These are phyloP conservation scores for Elachura formosa DNA, from an alignment of 2,113 vertebrate genomes.

Conservation along the genomic window DNA sequence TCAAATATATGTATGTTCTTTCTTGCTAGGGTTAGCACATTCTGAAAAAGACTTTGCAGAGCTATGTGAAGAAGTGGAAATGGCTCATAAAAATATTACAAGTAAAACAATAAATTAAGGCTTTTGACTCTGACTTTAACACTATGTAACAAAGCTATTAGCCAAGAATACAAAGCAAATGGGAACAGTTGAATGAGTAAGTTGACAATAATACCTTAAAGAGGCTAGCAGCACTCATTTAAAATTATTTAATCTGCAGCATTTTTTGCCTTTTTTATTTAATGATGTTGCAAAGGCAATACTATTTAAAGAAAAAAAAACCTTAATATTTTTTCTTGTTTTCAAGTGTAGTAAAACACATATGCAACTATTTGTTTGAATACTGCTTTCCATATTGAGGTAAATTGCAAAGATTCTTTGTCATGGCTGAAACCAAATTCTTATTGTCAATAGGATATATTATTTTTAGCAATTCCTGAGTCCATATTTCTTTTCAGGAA, in stretches of 20 bases:
- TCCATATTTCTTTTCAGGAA: conserved; percentile 47
- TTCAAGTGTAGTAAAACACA: background rate
- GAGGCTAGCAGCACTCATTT: conserved; percentile 21
- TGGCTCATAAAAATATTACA: conserved; percentile 33
- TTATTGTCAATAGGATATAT: conserved; percentile 15
- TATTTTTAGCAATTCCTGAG: conserved; percentile 51
- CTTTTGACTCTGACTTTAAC: background rate
- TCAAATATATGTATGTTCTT: conserved; percentile 19
- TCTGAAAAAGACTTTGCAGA: conserved; percentile 18
- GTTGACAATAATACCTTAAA: conserved; percentile 55
- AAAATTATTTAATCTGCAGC: conserved; percentile 29
- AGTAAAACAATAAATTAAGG: conserved; percentile 34
- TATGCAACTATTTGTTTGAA: conserved; percentile 29
- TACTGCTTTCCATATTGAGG: background rate
- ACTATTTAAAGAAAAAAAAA: conserved; percentile 7
- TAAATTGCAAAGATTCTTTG: conserved; percentile 29
- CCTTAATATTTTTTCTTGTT: background rate
- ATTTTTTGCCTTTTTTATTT: background rate
- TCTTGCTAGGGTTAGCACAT: conserved; percentile 27
- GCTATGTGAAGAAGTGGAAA: conserved; percentile 38
- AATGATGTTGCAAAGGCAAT: conserved; percentile 32
- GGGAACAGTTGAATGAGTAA: conserved; percentile 48
- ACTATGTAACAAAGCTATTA: conserved; percentile 28
- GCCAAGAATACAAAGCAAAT: conserved; percentile 61
- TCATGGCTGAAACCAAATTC: conserved; percentile 32